Evolutionary conservation across 2,113 vertebrate species (phyloP), one percentile per base, ranked within the genome.

Genomic region (Leptosomus discolor): DNA sequence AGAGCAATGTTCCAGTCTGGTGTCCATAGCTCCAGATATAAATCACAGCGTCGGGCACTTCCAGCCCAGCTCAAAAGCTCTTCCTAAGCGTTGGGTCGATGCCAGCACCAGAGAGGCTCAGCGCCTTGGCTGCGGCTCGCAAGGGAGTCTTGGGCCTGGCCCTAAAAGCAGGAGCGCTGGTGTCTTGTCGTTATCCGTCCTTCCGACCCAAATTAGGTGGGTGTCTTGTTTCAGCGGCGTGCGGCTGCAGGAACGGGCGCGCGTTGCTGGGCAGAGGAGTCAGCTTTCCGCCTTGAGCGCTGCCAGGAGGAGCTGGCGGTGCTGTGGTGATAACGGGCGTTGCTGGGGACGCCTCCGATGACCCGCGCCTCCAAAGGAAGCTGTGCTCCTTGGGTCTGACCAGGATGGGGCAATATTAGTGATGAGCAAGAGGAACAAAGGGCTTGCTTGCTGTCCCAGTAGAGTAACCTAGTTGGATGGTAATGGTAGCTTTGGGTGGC

Each of bases 261-360:
- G 57, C 65, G 71, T 16, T 51, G 64, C 80, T 69, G 78, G 88
- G 80, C 87, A 32, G 61, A 37, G 96, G 73, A 57, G 3, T 58
- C 73, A 23, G 41, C 50, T 84, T 91, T 48, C 48, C 15, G 3
- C 20, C 8, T 1, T 18, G 73, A 64, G n/a, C 4, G 20, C n/a
- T 83, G 73, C 87, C 81, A 61, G 77, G 36, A 87, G 74, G 48
- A 85, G 74, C 80, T 85, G 84, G 13, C 19, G 15, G 26, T 53
- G 53, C 41, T 1, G 6, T 43, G 77, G 56, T 46, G 74, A 34
- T 76, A 83, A 24, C 0, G 0, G 61, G 76, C 12, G 1, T 43
- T 53, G 67, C 64, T 48, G 60, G 41, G 86, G 68, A 11, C 17
- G 8, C 61, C 79, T 45, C 73, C 24, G 50, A 65, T 65, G 65